Conservation (phyloP, 92 coral and sea anemone species). For the Montipora capitata region DNA sequence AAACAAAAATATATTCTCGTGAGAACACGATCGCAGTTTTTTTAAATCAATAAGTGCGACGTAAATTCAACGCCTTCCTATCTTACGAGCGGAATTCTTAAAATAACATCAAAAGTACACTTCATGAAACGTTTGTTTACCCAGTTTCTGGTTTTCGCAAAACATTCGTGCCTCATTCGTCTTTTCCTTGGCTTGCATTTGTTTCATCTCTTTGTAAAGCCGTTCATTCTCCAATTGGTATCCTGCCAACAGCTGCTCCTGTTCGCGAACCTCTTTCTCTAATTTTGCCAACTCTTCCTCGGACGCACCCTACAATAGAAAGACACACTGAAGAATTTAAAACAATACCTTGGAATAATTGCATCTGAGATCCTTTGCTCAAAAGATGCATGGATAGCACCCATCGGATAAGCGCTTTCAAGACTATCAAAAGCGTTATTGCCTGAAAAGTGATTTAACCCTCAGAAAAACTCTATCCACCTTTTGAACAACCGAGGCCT, state of each 20-base stretch:
- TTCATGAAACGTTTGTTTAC: constrained; percentile 40
- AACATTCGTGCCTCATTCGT: constrained; percentile 92
- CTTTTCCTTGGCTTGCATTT: constrained; percentile 90
- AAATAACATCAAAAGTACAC: not conserved
- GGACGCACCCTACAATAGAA: constrained; percentile 77
- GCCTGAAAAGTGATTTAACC: too few relatives aligned
- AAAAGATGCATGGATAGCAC: not conserved
- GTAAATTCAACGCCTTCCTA: too few relatives aligned
- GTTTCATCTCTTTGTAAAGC: constrained; percentile 92
- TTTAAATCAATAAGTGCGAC: too few relatives aligned
- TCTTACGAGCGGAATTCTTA: too few relatives aligned
- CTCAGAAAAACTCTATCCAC: too few relatives aligned
- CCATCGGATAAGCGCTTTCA: too few relatives aligned
- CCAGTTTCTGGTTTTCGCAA: constrained; percentile 96
- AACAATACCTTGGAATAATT: not conserved
- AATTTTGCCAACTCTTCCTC: constrained; percentile 89
- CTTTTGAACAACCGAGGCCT: too few relatives aligned
- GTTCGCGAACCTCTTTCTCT: constrained; percentile 96
- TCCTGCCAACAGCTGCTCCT: constrained; percentile 91
- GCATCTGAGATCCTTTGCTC: too few relatives aligned
- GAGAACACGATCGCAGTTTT: not conserved
- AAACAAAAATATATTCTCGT: not conserved
- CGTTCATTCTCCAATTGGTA: constrained; percentile 98
- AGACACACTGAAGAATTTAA: not conserved
- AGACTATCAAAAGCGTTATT: too few relatives aligned